Evolutionary conservation across 2,113 vertebrate genomes (phyloP).

Genomic region (Marcusenius ussheri): DNA sequence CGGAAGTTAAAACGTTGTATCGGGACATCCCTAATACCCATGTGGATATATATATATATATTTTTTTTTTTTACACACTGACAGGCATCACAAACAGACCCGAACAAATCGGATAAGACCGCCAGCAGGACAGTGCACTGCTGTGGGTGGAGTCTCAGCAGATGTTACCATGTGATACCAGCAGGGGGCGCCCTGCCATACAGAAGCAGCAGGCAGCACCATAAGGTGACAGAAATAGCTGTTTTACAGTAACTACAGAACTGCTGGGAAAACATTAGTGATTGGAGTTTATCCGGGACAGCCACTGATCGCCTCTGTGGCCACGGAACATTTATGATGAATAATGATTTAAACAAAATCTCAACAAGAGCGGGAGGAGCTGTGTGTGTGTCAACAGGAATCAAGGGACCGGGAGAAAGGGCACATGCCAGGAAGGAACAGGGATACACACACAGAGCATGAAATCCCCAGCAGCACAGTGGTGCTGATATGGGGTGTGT

Average conservation of each 20-base stretch:
- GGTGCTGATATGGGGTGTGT: neutral
- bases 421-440: neutral
- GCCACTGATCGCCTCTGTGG: neutral
- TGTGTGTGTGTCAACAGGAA: neutral
- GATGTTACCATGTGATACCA: neutral
- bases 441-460: neutral
- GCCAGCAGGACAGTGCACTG: neutral
- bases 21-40: neutral
- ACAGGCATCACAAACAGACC: neutral
- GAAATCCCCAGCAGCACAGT: neutral
- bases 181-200: neutral
- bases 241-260: neutral
- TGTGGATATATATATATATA: neutral
- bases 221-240: neutral
- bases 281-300: neutral
- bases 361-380: neutral
- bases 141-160: neutral
- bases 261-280: neutral
- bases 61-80: neutral
- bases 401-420: neutral
- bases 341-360: neutral
- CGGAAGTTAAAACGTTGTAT: too few relatives aligned
- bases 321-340: neutral
- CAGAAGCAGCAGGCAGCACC: neutral
- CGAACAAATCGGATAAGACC: neutral